Base-by-base conservation (phyloP, 2,888 invertebrate genomes). In the Trypoxylon attenuatum region DNA sequence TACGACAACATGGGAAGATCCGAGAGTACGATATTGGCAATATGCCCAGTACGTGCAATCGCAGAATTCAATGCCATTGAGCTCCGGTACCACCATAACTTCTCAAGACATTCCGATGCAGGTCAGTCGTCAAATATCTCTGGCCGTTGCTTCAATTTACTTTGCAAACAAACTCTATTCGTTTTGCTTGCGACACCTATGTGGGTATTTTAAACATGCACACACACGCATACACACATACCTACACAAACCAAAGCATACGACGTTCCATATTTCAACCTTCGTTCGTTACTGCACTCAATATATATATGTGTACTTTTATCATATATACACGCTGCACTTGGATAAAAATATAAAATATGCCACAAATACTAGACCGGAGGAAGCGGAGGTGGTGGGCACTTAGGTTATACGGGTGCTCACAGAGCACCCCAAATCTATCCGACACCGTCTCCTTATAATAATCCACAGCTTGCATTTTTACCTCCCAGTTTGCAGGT, bases 1-100 rank as follows among this genome's bases (percentile, higher is more conserved):
- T 87, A 91, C 90, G 41, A 94, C 94, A 73, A 92, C 93, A 78
- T 92, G 94, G 91, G 93, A 94, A 81, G 94, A 94, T 88, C 94
- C 94, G 13, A 89, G 94, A 74, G 88, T 88, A 53, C 88, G 89
- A 66, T 90, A 90, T 76, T 89, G 89, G 86, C 86, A 86, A 59
- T 87, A 85, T 64, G 79, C 84, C 69, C 84, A 85, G 63, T 83
- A 86, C 62, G 71, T 80, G 13, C 84, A 82, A 61, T 79, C 83
- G 21, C 86, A 82, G 61, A 86, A 81, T 71, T 83, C 85, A 15
- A 79, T 81, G 46, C 75, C 82, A 55, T 76, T 83, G 56, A 80
- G 83, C 88, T 77, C 89, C 88, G 77, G 89, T 69, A 88, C 87
- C 10, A 87, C 86, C 47, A 87, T 89, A 57, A 88, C 89, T 70